Base-by-base conservation (phyloP, 2,888 invertebrate genomes). In the Drosophila parthenogenetica region DNA sequence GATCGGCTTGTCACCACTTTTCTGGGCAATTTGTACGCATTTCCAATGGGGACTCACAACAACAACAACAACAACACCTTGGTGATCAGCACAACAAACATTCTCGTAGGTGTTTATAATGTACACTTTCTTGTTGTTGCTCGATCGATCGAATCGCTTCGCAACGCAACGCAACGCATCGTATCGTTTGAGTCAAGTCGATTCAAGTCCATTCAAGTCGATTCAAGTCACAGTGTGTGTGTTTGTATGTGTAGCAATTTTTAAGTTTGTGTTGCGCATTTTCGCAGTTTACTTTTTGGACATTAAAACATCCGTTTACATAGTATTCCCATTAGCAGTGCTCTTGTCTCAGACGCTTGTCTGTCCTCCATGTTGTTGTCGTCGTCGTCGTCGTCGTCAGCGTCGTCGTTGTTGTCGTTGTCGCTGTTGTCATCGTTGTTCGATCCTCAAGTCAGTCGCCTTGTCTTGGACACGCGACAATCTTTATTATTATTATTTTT, bases 241-340 rank as follows among this genome's bases (percentile, higher is more conserved):
- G 35, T 32, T 11, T 16, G 43, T 43, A 73, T 74, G 69, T 54
- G 67, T 67, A 84, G 54, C 85, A 67, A 72, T 81, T 86, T 79
- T 77, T 59, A 66, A 70, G 77, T 71, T 77, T 71, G 62, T 74
- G 59, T 66, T 69, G 69, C 72, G 70, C 59, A 72, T 86, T 83
- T 89, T 89, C 80, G 85, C 89, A 88, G 88, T 87, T 86, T 89
- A 89, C 86, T 86, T 86, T 89, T 85, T 85, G 85, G 85, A 87
- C 87, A 87, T 89, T 89, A 89, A 89, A 90, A 90, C 90, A 89
- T 89, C 89, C 90, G 89, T 90, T 89, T 89, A 89, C 89, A 89
- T 81, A 90, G 70, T 88, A 90, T 90, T 90, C 89, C 89, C 89
- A 89, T 89, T 89, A 89, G 90, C 90, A 81, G 78, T 81, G 79